These are phyloP conservation scores for Xylota segnis DNA, from an alignment of 2,888 invertebrate species.

Conservation along the genomic window DNA sequence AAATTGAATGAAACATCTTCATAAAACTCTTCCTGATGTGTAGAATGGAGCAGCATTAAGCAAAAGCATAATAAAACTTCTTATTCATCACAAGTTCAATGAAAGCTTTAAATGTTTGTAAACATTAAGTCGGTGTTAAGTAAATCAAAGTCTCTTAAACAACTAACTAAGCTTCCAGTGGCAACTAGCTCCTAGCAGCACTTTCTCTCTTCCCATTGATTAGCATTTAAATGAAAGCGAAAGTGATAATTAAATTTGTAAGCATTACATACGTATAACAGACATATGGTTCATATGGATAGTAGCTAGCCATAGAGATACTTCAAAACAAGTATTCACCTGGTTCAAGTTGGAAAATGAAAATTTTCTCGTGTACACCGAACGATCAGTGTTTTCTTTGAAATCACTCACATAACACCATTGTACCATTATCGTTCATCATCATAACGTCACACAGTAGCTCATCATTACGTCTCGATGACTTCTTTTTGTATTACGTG, in stretches of 20 bases:
- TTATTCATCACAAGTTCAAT: neutral
- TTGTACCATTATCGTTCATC: neutral
- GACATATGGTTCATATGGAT: slow-evolving; percentile 7
- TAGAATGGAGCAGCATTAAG: too few relatives aligned
- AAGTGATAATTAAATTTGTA: slow-evolving; percentile 60
- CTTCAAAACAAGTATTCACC: slow-evolving; percentile 14
- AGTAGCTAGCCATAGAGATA: neutral
- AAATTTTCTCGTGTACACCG: slow-evolving; percentile 2
- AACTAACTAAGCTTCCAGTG: neutral
- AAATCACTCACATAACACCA: slow-evolving; percentile 33
- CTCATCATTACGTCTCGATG: slow-evolving; percentile 20
- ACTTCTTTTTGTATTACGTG: slow-evolving; percentile 21
- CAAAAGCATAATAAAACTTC: neutral
- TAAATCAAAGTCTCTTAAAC: neutral
- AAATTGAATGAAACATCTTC: too few relatives aligned
- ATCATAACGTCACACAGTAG: slow-evolving; percentile 33
- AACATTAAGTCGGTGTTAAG: neutral
- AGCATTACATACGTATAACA: slow-evolving; percentile 1
- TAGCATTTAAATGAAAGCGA: slow-evolving; percentile 66
- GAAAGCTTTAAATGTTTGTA: neutral
- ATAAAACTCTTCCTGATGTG: too few relatives aligned
- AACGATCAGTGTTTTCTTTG: slow-evolving; percentile 28
- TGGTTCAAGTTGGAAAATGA: neutral
- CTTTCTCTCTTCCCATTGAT: slow-evolving; percentile 59
- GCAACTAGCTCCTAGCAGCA: neutral